Base-by-base conservation (phyloP, 2,113 vertebrate species). In the Phasianus colchicus region DNA sequence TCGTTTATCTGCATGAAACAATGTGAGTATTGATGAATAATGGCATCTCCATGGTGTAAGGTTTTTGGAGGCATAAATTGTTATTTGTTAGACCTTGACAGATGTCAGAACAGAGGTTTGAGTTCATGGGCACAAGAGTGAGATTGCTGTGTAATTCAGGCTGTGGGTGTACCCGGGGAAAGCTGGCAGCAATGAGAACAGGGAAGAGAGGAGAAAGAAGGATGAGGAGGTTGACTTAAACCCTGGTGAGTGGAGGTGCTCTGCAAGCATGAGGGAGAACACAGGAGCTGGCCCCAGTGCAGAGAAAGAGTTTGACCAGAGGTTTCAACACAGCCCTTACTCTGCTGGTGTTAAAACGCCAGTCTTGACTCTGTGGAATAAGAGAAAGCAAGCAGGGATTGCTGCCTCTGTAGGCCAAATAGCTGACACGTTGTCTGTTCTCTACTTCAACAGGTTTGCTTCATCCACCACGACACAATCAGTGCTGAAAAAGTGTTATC, bases 31-130 rank as follows among this genome's bases (percentile, higher is more conserved):
- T 25, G 25, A 52, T 86, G 0, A 0, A 36, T 48, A 69, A 81
- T 29, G 85, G 57, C 61, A 42, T 86, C 73, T 84, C 60, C 43
- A 34, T 47, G 64, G 67, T 32, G 7, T 30, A 86, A 76, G 70
- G 43, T 57, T 84, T 61, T 75, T 78, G 61, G 65, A 89, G 38
- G 27, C n/a, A 6, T 63, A 86, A 87, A 90, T 73, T n/a, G 48
- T 75, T 86, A 66, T 91, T 50, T 90, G 65, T 83, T 81, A 91
- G 76, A 78, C 69, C 69, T 52, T 86, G 69, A 74, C 38, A 66
- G 58, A 45, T 71, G 73, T 86, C 86, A 71, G 90, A 93, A 47
- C 9, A 6, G 29, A 61, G 29, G 27, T 67, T 83, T 21, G 73
- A 90, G 77, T 47, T 15, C 27, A 21, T 55, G 34, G 86, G 83